These are phyloP conservation scores for Ceyx margarethae DNA, from an alignment of 2,113 vertebrate genomes.

Conservation along the genomic window DNA sequence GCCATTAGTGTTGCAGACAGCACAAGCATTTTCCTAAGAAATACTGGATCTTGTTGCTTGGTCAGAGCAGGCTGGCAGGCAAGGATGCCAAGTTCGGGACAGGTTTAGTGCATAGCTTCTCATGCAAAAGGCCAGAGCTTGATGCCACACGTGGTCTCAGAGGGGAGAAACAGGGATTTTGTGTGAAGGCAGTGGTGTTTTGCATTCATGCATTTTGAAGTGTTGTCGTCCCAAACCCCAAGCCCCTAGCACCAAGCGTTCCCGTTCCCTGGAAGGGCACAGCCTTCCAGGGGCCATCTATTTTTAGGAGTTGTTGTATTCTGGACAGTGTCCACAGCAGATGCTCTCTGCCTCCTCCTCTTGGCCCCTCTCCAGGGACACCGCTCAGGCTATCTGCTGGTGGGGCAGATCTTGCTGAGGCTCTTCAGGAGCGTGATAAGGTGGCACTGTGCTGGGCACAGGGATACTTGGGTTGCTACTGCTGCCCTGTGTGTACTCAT, in stretches of 20 bases:
- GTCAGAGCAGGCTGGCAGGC: neutral
- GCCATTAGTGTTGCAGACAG: neutral
- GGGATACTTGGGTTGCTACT: neutral
- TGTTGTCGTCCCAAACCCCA: neutral
- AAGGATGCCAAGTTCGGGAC: neutral
- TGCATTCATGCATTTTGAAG: neutral
- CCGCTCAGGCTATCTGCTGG: neutral
- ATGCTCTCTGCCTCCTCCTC: conserved; percentile 48
- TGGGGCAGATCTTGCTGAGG: neutral
- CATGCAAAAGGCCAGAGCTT: rapidly evolving
- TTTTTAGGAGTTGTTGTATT: conserved; percentile 59
- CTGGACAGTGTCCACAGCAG: conserved; percentile 54
- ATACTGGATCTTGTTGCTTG: neutral
- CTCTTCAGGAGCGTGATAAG: rapidly evolving
- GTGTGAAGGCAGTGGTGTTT: neutral
- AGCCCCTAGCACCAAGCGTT: neutral
- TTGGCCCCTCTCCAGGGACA: conserved; percentile 20
- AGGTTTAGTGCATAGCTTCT: neutral
- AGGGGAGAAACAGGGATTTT: neutral
- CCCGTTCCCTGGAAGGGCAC: conserved; percentile 4
- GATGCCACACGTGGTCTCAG: neutral
- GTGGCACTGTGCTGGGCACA: rapidly evolving
- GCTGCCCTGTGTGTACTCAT: rapidly evolving
- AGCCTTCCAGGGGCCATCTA: conserved; percentile 42
- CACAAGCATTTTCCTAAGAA: neutral